Base-by-base conservation (phyloP, 37 sponge, comb jelly and placozoan species). In the Theonella swinhoei region DNA sequence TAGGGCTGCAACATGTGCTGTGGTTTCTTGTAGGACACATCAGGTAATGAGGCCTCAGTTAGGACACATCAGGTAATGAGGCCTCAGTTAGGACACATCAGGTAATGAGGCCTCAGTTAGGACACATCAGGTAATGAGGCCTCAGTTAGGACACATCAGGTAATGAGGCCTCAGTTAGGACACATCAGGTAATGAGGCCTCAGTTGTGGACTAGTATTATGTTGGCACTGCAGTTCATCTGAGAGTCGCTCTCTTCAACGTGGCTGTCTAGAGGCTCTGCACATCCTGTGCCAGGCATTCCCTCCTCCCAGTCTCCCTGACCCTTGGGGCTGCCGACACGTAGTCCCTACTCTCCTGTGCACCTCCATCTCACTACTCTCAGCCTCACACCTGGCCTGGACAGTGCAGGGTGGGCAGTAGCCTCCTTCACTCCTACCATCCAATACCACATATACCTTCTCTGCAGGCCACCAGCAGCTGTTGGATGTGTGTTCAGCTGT, bases 241-340 rank as follows among this genome's bases (percentile, higher is more conserved):
- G 54, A 47, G 54, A 47, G 14, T 14, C 54, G 14, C 14, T 47
- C 54, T 25, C 47, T 83, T 2, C 89, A 92, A 72, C 69, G 65
- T 14, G 92, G 92, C 0, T 87, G 85, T 66, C 78, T 92, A 1
- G 85, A 83, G 39, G 88, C 85, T 37, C 81, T 92, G 38, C 74
- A 83, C 34, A 4, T 14, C 11, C 78, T 92, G 19, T 83, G 81
- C 34, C 31, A 40, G 5, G 26, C 42, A 20, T 92, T 74, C 66
- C 92, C 92, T 80, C 92, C 92, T 28, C 63, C 84, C 41, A 64
- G 73, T 32, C 23, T 87, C 23, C 78, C 85, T 1, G 64, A 61
- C 11, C 62, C 43, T 8, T 92, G 92, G 92, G 84, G 88, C 31
- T 83, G 87, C n/a, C 26, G 4, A 32, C 29, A 32, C 34, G 26